These are phyloP conservation scores for Abramis brama DNA, from an alignment of 2,113 vertebrate genomes.

Conservation along the genomic window DNA sequence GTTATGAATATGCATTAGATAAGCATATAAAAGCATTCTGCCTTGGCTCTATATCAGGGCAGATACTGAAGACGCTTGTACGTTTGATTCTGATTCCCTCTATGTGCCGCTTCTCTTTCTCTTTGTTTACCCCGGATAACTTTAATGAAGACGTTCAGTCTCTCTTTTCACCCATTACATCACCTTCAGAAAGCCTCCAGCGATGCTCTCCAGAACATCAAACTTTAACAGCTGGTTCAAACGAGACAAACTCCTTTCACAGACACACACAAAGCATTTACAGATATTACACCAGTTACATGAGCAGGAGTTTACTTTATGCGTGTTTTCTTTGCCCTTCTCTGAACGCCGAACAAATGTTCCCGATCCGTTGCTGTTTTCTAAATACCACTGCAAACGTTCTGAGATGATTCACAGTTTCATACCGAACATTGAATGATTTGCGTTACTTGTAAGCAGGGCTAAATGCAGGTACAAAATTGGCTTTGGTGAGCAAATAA, in stretches of 20 bases:
- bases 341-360: neutral
- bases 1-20: too few species aligned
- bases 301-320: neutral
- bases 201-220: conserved; percentile 2
- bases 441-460: too few species aligned
- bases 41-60: neutral
- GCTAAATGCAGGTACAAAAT: neutral
- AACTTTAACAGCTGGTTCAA: conserved; percentile 39
- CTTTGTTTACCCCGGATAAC: neutral
- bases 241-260: neutral
- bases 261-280: conserved; percentile 18
- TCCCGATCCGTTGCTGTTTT: neutral
- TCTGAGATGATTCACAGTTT: neutral
- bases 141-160: neutral
- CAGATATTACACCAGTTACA: neutral
- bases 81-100: neutral
- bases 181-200: conserved; percentile 19
- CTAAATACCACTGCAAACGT: neutral
- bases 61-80: too few species aligned
- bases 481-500: neutral
- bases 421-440: too few species aligned
- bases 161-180: neutral
- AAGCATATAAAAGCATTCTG: neutral
- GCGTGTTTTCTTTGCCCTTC: neutral
- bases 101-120: neutral